Base-by-base conservation (phyloP, 2,113 vertebrate species). In the Apodemus speciosus region DNA sequence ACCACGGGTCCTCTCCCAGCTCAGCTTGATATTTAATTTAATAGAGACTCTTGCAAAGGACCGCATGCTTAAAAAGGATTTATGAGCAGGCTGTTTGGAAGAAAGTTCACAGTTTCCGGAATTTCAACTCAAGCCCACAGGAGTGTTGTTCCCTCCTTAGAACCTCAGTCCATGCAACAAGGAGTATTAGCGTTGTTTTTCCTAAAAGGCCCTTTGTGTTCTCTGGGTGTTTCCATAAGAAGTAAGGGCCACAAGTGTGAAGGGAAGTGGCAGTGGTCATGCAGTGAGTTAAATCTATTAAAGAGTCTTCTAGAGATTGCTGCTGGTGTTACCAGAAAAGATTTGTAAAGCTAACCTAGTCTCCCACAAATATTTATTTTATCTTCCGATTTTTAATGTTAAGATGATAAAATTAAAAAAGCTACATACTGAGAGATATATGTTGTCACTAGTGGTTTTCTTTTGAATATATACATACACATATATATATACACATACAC, bases 1-100 rank as follows among this genome's bases (percentile, higher is more conserved):
- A 95, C 86, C 96, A 92, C 76, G 85, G 91, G 95, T 93, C 85
- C 93, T 94, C 83, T 94, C 96, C 97, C 84, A 95, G 86, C 75
- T 90, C 95, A 91, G 92, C 18, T 10, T 97, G 90, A 96, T 97
- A 98, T 97, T 98, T 98, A 97, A 97, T 93, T 95, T 95, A 93
- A 88, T 92, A 89, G 94, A 66, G 51, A 94, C 95, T 97, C 90
- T 83, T 95, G 96, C 95, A 96, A 92, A 97, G 88, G 90, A 72
- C 96, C 85, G 87, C 79, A 77, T 96, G 80, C 96, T 96, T 84
- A 97, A 97, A 97, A 95, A 84, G 94, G 94, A 98, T 98, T 98
- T 97, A 97, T 89, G 97, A 98, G 96, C 89, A 94, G 35, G 58
- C 83, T 96, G 69, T 32, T 75, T 5, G 49, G 58, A 93, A 66